Percentiles rank a stretch among this genome's conserved stretches.
Conservation (phyloP, 2,888 invertebrate species). For the Eulithis prunata region DNA sequence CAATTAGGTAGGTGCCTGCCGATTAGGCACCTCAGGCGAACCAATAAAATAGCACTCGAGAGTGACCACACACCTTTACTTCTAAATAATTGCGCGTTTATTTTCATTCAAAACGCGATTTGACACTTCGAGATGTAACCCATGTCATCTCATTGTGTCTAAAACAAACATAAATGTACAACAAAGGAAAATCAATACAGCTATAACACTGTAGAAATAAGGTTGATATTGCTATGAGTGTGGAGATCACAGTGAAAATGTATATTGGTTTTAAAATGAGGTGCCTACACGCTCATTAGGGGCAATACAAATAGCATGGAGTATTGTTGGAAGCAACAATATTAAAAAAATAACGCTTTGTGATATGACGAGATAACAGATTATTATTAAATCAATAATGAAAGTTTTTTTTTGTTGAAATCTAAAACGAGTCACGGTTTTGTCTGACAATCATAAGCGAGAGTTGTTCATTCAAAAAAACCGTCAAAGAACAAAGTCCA, state of each 20-base stretch:
- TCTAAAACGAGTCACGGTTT: neutral
- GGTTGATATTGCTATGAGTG: constrained; percentile 43
- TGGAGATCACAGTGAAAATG: constrained; percentile 26
- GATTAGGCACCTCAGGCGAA: constrained; percentile 44
- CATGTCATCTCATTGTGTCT: constrained; percentile 71
- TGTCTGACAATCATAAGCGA: neutral
- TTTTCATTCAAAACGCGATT: constrained; percentile 75
- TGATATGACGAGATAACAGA: constrained; percentile 37
- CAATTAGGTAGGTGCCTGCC: constrained; percentile 31
- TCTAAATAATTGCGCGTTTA: constrained; percentile 75
- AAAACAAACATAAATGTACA: constrained; percentile 46
- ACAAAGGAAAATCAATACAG: constrained; percentile 9
- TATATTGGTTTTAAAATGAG: constrained; percentile 56
- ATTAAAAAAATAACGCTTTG: constrained; percentile 80
- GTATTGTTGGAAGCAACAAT: constrained; percentile 75
- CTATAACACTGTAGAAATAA: constrained; percentile 40
- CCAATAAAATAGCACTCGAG: constrained; percentile 66
- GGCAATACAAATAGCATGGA: constrained; percentile 69
- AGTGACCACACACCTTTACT: constrained; percentile 63
- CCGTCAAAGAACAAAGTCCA: too few relatives aligned
- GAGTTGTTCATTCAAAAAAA: too few relatives aligned
- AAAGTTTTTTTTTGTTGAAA: constrained; percentile 17
- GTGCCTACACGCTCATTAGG: constrained; percentile 81
- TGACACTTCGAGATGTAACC: constrained; percentile 76
- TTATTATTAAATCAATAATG: constrained; percentile 26